Evolutionary conservation across 1,140 invertebrate species (phyloP).

Genomic region (Atopsyche davidsoni): DNA sequence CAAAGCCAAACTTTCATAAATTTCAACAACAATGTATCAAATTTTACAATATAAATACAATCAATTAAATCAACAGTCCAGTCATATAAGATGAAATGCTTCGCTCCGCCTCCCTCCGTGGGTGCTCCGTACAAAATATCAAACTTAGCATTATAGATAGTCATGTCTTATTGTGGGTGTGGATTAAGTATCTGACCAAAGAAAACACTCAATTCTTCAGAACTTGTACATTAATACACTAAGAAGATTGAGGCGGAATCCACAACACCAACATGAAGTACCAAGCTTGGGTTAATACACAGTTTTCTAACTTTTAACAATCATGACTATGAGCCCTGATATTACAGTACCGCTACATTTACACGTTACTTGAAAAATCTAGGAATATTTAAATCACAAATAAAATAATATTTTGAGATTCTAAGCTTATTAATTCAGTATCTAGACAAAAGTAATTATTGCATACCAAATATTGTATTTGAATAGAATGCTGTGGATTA

Average conservation of each 20-base stretch:
- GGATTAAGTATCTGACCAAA: no score
- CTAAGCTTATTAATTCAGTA: not conserved
- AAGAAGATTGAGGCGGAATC: constrained; percentile 1
- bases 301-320: no score
- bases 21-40: constrained; percentile 1
- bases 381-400: not conserved
- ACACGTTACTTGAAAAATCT: not conserved
- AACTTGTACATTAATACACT: no score
- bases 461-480: no score
- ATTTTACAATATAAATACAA: constrained; percentile 1
- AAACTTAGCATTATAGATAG: no score
- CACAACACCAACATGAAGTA: constrained; percentile 4
- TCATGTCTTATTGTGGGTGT: no score
- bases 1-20: constrained; percentile 7
- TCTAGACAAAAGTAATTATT: not conserved
- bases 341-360: not conserved
- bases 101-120: no score
- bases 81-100: constrained; percentile 3
- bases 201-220: no score
- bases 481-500: no score
- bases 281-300: not conserved
- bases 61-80: constrained; percentile 10
- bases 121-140: no score
- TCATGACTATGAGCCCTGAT: not conserved
- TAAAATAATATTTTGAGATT: not conserved